A percentile compares a stretch with the other conserved stretches of the same genome.
Evolutionary conservation across 2,888 invertebrate genomes (phyloP).

Genomic region (Platycnemis pennipes): DNA sequence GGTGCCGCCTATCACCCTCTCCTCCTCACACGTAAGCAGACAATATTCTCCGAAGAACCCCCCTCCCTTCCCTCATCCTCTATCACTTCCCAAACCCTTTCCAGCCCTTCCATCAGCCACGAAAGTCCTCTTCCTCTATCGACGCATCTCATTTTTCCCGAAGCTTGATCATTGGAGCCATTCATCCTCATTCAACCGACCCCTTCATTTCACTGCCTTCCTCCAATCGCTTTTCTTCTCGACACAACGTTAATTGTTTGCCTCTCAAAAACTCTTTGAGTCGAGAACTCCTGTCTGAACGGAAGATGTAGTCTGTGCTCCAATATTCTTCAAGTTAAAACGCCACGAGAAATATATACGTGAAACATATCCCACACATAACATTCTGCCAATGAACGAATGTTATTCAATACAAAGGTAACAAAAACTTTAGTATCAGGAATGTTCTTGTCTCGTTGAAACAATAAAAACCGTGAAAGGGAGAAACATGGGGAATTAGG

Average conservation of each 20-base stretch:
- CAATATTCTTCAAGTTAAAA: too few relatives aligned
- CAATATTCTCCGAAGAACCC: neutral
- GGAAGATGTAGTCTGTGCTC: too few relatives aligned
- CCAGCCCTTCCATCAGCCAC: neutral
- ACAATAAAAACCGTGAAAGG: too few relatives aligned
- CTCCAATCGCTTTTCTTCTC: neutral
- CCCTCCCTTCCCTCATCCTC: neutral
- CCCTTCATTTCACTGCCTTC: too few relatives aligned
- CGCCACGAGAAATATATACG: too few relatives aligned
- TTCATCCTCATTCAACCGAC: neutral
- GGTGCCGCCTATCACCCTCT: neutral
- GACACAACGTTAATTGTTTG: neutral
- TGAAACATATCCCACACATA: too few relatives aligned
- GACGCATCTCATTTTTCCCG: neutral
- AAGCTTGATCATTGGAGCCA: neutral
- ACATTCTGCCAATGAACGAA: too few relatives aligned
- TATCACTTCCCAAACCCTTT: neutral
- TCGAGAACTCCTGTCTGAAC: too few relatives aligned
- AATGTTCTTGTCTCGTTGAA: too few relatives aligned
- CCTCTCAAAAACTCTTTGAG: neutral
- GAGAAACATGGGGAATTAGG: too few relatives aligned
- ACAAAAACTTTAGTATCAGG: too few relatives aligned
- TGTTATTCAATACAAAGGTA: too few relatives aligned
- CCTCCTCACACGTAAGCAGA: neutral
- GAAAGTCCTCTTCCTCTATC: neutral